Conservation (phyloP, 2,797 vertebrate genomes). For the Phoebastria nigripes region DNA sequence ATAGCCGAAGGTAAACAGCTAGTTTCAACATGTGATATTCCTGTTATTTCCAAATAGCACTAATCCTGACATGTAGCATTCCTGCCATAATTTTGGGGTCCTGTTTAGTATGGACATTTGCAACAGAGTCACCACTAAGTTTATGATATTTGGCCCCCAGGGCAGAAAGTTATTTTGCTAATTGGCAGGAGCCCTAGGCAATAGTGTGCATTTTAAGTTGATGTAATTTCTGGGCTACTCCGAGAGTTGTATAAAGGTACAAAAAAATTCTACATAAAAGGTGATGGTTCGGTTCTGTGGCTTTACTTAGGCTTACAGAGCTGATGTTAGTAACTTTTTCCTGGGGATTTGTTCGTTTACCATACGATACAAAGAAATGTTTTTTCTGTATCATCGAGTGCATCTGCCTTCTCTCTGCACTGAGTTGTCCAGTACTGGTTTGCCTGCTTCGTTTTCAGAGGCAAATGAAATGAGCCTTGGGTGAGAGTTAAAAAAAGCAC, state of each 20-base stretch:
- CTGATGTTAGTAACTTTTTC: background rate
- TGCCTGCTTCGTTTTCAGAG: background rate
- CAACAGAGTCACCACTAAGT: background rate
- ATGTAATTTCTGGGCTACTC: background rate
- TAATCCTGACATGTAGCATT: background rate
- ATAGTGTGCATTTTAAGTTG: background rate
- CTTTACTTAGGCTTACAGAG: background rate
- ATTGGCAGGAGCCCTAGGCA: background rate
- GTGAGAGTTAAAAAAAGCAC: background rate
- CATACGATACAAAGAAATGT: background rate
- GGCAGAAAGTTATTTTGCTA: background rate
- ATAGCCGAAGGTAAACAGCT: background rate
- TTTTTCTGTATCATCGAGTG: background rate
- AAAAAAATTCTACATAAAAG: background rate
- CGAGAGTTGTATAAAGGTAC: background rate
- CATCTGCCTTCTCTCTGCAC: background rate
- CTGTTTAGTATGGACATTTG: background rate
- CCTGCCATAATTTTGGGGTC: background rate
- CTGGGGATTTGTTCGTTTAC: background rate
- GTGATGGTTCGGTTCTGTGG: background rate
- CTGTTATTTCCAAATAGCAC: background rate
- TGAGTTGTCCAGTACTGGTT: background rate
- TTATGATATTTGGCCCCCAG: background rate
- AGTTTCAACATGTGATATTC: background rate
- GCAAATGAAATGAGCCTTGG: background rate